A percentile compares a stretch with the other conserved stretches of the same genome.
phyloP scores from a whole-genome alignment of 30 jellyfish, hydroid and myxozoan species.

The Aurelia aurita region DNA sequence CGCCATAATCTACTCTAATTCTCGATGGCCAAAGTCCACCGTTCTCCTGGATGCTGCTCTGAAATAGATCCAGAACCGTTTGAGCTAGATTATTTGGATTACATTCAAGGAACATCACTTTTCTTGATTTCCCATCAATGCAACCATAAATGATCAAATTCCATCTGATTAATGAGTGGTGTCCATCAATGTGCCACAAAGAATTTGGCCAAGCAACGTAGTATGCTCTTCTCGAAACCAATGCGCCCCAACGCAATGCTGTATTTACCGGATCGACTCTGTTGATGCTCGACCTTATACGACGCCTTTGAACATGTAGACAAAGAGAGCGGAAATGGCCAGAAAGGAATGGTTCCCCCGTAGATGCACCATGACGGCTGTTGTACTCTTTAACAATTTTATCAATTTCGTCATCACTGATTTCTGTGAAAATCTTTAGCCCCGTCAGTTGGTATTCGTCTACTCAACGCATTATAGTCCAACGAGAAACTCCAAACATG shows the following conservation, averaged over 20 bases:
- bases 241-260: conserved; percentile 27
- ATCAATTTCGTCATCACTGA: conserved; percentile 19
- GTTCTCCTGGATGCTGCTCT: conserved; percentile 14
- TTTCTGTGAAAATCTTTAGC: not conserved
- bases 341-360: conserved; percentile 36
- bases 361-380: conserved; percentile 53
- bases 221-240: conserved; percentile 14
- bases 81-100: conserved; percentile 36
- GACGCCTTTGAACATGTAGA: conserved; percentile 4
- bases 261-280: conserved; percentile 37
- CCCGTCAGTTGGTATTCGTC: conserved; percentile 17
- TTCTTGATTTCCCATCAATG: conserved; percentile 43
- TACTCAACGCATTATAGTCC: conserved; percentile 53
- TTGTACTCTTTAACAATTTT: not conserved
- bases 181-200: conserved; percentile 50
- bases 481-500: conserved; percentile 36
- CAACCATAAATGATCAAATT: conserved; percentile 54
- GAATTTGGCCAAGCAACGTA: conserved; percentile 51
- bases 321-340: conserved; percentile 14
- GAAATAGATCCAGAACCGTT: conserved; percentile 47
- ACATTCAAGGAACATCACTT: conserved; percentile 22
- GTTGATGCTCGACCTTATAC: not conserved
- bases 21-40: conserved; percentile 71
- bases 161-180: conserved; percentile 58
- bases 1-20: conserved; percentile 59